Percentiles rank a stretch among this genome's conserved stretches.
Conservation (phyloP, 2,113 vertebrate species). For the Oncorhynchus masou region DNA sequence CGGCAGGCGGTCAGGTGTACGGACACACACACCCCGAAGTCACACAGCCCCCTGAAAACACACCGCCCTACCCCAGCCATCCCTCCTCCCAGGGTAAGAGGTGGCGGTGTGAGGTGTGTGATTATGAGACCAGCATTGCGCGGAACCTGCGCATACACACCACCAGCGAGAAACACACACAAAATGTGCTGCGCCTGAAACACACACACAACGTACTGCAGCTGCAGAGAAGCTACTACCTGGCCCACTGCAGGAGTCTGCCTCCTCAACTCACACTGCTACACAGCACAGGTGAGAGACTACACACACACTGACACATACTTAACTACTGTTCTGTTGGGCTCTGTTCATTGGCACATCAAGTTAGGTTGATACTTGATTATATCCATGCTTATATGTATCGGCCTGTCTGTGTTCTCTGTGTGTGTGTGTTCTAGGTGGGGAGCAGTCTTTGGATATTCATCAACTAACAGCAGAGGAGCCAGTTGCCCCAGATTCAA, state of each 20-base stretch:
- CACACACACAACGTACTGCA: conserved; percentile 98
- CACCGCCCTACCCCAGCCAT: conserved; percentile 50
- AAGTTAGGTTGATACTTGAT: background rate
- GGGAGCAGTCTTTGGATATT: conserved; percentile 90
- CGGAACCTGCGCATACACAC: conserved; percentile 98
- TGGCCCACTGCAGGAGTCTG: conserved; percentile 90
- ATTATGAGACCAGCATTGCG: conserved; percentile 98
- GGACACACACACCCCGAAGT: conserved; percentile 54
- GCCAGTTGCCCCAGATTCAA: conserved; percentile 88
- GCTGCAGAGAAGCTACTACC: conserved; percentile 95
- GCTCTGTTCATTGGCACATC: background rate
- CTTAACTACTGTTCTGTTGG: too few species aligned
- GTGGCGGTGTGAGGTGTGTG: conserved; percentile 98
- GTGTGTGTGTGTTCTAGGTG: conserved; percentile 69
- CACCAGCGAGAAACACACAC: conserved; percentile 99
- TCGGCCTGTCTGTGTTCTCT: background rate
- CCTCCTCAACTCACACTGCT: conserved; percentile 84
- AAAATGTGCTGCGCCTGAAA: conserved; percentile 94
- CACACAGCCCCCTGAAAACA: conserved; percentile 41
- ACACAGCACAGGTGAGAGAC: conserved; percentile 74
- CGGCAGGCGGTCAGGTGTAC: conserved; percentile 56
- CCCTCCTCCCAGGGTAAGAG: conserved; percentile 73
- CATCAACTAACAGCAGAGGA: conserved; percentile 82
- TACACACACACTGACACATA: background rate
- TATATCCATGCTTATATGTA: background rate